Percentiles rank a stretch among this genome's conserved stretches.
Evolutionary conservation across 2,888 invertebrate species (phyloP).

Genomic region (Phoronis australis): DNA sequence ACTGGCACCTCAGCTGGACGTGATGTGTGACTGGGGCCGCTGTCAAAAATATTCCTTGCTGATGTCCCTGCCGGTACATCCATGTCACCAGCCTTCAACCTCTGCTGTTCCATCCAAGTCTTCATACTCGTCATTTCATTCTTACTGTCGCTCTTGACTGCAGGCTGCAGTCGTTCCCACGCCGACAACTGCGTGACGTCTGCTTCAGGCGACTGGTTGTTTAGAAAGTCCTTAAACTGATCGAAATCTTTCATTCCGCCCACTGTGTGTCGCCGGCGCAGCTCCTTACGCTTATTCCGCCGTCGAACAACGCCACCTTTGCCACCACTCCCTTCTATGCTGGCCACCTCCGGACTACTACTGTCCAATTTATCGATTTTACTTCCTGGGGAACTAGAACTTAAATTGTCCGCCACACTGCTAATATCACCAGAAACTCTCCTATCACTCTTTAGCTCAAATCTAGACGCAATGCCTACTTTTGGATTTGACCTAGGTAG

Average conservation of each 20-base stretch:
- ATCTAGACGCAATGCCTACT: neutral
- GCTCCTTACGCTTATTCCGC: neutral
- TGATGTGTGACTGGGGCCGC: too few species aligned
- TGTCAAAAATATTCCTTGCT: too few species aligned
- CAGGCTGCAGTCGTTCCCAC: conserved; percentile 51
- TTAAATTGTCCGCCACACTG: neutral
- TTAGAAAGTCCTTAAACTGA: conserved; percentile 56
- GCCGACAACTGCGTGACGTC: conserved; percentile 30
- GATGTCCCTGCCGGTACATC: too few species aligned
- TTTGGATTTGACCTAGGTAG: too few species aligned
- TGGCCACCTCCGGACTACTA: conserved; percentile 1
- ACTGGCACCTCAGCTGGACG: too few species aligned
- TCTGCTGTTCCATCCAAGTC: too few species aligned
- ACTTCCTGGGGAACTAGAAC: neutral
- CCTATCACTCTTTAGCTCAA: too few species aligned
- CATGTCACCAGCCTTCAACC: too few species aligned
- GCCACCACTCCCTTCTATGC: neutral
- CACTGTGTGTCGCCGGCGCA: conserved; percentile 78
- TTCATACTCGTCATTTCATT: too few species aligned
- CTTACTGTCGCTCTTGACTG: too few species aligned
- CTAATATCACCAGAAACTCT: too few species aligned
- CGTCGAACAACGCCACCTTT: conserved; percentile 4
- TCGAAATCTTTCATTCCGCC: conserved; percentile 87
- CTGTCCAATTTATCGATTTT: conserved; percentile 6
- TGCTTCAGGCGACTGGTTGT: too few species aligned